Evolutionary conservation across 1,140 invertebrate species (phyloP), one percentile per base, ranked within the genome.

Genomic region (Drosophila malerkotliana): DNA sequence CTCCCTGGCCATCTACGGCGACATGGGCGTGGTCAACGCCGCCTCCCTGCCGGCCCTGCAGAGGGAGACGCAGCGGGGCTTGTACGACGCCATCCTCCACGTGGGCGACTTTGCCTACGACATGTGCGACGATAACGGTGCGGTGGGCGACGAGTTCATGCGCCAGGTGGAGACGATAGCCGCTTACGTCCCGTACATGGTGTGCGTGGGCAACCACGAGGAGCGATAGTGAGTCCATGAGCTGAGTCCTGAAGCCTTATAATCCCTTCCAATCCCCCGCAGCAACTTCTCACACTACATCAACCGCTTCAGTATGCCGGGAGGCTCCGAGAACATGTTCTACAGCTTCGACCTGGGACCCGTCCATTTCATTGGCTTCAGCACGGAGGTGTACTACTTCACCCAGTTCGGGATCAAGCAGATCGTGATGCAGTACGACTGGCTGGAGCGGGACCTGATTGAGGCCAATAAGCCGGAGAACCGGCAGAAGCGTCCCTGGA

Each of bases 41-140:
- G 93, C 95, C 89, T 97, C 97, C n/a, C 92, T 98, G 39, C 93
- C 94, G 0, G 93, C 95, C 49, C 92, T 99, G 30, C 96, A 98
- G 91, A 92, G 96, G 72, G 98, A 99, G 81, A 94, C 95, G 0
- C 94, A 97, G 83, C 92, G 93, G 30, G 96, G 94, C n/a, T 92
- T 94, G 74, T 98, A 97, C 92, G 97, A 99, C 93, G 94, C 96
- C 67, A 95, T 98, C 58, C 93, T 99, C 49, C 98, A 99, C 93
- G 96, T 98, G 64, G 98, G 98, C 1, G 98, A 98, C 94, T 97
- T 99, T 93, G 98, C 98, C 0, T 99, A 99, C 93, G 97, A 99
- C 92, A 97, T 99, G 96, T 93, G 98, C 92, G 93, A 94, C 1
- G 92, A 97, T 57, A 93, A 97, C 91, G 97, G 95, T 1, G 90